Evolutionary conservation across 1,140 invertebrate species (phyloP), one percentile per base, ranked within the genome.

Genomic region (Cylas formicarius): DNA sequence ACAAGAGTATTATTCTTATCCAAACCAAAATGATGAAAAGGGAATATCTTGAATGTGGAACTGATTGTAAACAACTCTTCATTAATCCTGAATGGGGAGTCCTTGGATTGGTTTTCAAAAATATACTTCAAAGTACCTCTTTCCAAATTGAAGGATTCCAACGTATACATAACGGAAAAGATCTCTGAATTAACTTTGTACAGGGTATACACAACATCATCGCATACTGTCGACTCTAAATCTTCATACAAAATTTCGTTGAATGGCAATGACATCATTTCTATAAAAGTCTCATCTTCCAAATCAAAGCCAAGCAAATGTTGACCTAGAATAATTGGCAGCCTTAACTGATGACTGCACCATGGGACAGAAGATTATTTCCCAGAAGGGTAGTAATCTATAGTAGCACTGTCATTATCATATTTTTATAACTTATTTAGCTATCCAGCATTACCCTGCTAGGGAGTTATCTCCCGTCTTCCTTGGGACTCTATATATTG

Each of bases 181-280:
- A 39, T 10, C 1, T 41, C 31, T 35, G 36, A 37, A 0, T 13
- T 18, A 23, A 43, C 18, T 37, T 51, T 60, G 27, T 53, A 57
- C 11, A 62, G 20, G n/a, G 52, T 58, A 31, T 54, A 57, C 14
- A 56, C 21, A 8, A 44, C 42, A 45, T 60, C 47, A 21, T 55
- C 31, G 37, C 49, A 56, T n/a, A 55, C 14, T 7, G 52, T 38
- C 3, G 46, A 47, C 19, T 58, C 41, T 8, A 59, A 46, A 26
- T 43, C 13, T 20, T 52, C 50, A 18, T 39, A 52, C 4, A 46
- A 19, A 27, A 47, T 4, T 14, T 23, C 22, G 2, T 33, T 22
- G 18, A 52, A 21, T 19, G 32, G 11, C 21, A 21, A 28, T 32
- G 35, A 5, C 20, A 44, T 48, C 14, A 44, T 20, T 5, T 41